These are phyloP conservation scores for Aphis craccivora DNA, from an alignment of 1,140 invertebrate genomes.

Conservation along the genomic window DNA sequence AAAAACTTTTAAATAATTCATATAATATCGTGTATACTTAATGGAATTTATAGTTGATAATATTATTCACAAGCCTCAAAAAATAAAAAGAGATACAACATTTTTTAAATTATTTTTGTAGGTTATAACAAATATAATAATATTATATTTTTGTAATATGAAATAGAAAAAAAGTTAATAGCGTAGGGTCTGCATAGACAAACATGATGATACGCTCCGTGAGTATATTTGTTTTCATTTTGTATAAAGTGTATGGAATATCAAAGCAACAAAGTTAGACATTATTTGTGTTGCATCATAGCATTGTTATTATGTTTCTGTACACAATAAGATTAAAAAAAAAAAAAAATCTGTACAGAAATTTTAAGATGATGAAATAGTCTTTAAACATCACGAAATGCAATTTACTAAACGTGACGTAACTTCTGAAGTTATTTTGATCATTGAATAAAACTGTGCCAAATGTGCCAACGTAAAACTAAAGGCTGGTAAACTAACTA, in stretches of 20 bases:
- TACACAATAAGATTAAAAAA: conserved; percentile 9
- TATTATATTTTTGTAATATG: not conserved
- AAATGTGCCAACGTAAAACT: not conserved
- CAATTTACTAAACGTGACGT: not conserved
- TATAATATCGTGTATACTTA: no score
- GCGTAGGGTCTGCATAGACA: not conserved
- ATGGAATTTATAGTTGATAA: no score
- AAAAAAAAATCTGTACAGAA: not conserved
- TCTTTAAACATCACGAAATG: conserved; percentile 15
- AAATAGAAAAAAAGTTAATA: not conserved
- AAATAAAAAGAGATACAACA: not conserved
- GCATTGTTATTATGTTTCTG: not conserved
- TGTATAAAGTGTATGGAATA: not conserved
- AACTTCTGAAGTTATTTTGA: not conserved
- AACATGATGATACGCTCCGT: fast-evolving
- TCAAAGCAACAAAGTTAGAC: not conserved
- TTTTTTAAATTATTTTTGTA: not conserved
- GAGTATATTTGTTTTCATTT: not conserved
- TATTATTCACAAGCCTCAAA: not conserved
- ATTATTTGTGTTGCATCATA: not conserved
- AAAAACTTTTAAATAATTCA: no score
- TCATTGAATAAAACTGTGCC: not conserved
- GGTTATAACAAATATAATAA: not conserved
- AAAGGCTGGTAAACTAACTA: not conserved
- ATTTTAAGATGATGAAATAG: not conserved